phyloP scores from a whole-genome alignment of 2,113 vertebrate genomes.

The Oncorhynchus masou region DNA sequence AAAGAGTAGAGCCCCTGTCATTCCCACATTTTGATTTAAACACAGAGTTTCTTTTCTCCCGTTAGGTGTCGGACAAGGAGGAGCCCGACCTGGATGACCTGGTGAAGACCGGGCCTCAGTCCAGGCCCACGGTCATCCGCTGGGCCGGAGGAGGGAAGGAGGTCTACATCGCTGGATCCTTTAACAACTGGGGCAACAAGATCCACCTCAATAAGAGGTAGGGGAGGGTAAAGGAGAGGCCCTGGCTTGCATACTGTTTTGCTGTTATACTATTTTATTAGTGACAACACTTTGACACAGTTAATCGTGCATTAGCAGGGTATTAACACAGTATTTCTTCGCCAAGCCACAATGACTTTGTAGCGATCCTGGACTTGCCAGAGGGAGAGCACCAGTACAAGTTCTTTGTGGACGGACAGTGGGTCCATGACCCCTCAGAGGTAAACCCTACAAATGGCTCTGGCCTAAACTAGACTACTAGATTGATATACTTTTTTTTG shows the following conservation, averaged over 20 bases:
- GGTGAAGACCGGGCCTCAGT: constrained; percentile 83
- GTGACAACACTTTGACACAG: too few species aligned
- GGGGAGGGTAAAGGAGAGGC: too few species aligned
- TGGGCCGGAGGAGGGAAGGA: constrained; percentile 95
- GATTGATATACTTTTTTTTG: too few species aligned
- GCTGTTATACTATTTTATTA: too few species aligned
- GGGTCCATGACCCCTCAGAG: constrained; percentile 94
- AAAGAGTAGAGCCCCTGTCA: not conserved
- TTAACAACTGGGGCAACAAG: constrained; percentile 94
- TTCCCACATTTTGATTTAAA: not conserved
- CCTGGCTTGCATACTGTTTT: too few species aligned
- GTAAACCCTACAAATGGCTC: constrained; percentile 61
- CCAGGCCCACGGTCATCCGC: constrained; percentile 94
- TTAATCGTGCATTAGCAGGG: too few species aligned
- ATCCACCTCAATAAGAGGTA: constrained; percentile 98
- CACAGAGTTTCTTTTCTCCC: not conserved
- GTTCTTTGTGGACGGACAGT: constrained; percentile 97
- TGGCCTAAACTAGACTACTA: too few species aligned
- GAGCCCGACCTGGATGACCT: constrained; percentile 84
- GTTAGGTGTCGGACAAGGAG: constrained; percentile 86
- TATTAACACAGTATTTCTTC: constrained; percentile 2
- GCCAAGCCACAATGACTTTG: constrained; percentile 94
- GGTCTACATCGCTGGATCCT: constrained; percentile 93
- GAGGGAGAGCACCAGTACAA: constrained; percentile 99
- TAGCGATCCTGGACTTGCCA: constrained; percentile 93